A percentile compares a stretch with the other conserved stretches of the same genome.
phyloP scores from a whole-genome alignment of 2,113 vertebrate species.

The Pangasianodon hypophthalmus region DNA sequence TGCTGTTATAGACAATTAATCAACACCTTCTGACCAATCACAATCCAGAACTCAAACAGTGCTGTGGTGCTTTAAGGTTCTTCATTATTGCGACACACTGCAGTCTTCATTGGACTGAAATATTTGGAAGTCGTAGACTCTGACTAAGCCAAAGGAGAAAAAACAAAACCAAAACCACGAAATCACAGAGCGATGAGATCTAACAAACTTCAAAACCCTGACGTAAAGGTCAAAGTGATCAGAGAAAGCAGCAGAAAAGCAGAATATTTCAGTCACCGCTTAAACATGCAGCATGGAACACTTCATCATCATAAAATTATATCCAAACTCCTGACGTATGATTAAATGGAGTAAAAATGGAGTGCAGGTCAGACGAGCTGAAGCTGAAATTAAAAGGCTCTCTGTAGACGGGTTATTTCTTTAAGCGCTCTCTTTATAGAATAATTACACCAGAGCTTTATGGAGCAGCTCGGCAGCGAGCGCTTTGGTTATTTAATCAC shows the following conservation, averaged over 20 bases:
- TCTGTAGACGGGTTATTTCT: slow-evolving; percentile 51
- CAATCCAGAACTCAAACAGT: background rate
- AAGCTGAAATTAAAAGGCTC: slow-evolving; percentile 44
- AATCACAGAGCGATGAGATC: slow-evolving; percentile 7
- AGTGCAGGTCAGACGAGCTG: slow-evolving; percentile 22
- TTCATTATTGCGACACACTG: background rate
- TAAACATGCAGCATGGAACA: background rate
- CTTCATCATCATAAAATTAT: background rate
- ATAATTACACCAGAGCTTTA: slow-evolving; percentile 75
- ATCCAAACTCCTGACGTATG: slow-evolving; percentile 8
- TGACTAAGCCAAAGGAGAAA: background rate
- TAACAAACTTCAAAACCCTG: background rate
- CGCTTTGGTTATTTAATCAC: slow-evolving; percentile 71
- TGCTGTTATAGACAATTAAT: background rate
- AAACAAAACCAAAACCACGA: slow-evolving; percentile 14
- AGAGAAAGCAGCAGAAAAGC: background rate
- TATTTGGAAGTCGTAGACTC: slow-evolving; percentile 28
- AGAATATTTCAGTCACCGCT: background rate
- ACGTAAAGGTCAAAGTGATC: slow-evolving; percentile 10
- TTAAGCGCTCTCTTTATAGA: slow-evolving; percentile 66
- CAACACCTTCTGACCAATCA: background rate
- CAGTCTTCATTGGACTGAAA: background rate
- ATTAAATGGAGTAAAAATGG: background rate
- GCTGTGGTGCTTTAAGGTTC: background rate
- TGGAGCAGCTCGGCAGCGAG: slow-evolving; percentile 64